phyloP scores from a whole-genome alignment of 2,888 invertebrate species.

The Lasioglossum marginatum region DNA sequence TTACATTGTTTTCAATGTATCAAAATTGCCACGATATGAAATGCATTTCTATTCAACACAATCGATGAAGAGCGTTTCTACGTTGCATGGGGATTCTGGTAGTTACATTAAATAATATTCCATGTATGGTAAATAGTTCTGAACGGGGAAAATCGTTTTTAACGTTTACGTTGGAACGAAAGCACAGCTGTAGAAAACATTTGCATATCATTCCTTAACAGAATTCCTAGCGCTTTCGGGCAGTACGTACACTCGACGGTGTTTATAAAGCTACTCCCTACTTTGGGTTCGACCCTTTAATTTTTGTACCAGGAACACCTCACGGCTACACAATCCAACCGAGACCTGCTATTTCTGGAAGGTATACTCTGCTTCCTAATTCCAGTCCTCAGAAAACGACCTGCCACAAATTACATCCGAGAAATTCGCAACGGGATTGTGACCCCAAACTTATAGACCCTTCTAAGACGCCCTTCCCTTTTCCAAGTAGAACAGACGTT shows the following conservation, averaged over 20 bases:
- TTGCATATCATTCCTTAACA: background rate
- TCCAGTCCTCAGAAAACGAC: background rate
- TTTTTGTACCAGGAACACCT: background rate
- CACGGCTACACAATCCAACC: background rate
- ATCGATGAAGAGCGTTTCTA: no score
- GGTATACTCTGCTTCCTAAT: conserved; percentile 4
- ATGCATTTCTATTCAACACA: no score
- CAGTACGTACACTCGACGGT: background rate
- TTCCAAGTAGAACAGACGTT: background rate
- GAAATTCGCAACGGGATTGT: conserved; percentile 9
- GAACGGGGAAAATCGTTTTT: background rate
- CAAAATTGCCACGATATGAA: background rate
- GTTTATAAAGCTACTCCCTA: background rate
- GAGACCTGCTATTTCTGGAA: conserved; percentile 5
- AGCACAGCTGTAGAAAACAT: background rate
- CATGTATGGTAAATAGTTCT: background rate
- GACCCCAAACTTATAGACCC: conserved; percentile 12
- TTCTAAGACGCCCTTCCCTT: background rate
- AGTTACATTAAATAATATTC: background rate
- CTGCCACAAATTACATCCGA: conserved; percentile 10
- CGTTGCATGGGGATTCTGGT: background rate
- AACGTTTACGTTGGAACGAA: background rate
- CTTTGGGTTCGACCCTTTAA: background rate
- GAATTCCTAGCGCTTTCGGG: background rate
- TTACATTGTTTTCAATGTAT: background rate